Evolutionary conservation across 2,797 vertebrate species (phyloP), one percentile per base, ranked within the genome.

Genomic region (Sylvia borin): DNA sequence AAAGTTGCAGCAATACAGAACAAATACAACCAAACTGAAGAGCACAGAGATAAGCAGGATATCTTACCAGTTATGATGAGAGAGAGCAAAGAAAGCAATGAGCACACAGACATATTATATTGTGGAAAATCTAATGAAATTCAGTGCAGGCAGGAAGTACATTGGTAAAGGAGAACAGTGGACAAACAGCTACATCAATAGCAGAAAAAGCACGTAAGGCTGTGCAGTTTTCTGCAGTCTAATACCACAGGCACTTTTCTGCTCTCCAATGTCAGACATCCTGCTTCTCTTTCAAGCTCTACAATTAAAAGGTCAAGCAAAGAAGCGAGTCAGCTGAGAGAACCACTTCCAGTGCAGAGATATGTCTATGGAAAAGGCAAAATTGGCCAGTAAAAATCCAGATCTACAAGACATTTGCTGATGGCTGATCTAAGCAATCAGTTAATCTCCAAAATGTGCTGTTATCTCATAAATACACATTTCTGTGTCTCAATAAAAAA

Each of bases 301-400:
- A 60, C 47, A 86, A 47, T 53, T 42, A 57, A 92, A 93, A 95
- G 80, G 74, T 92, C 92, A 91, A 53, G 42, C 17, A 88, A 11
- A 73, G 51, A 87, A 87, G 21, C 0, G 0, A 89, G 81, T 96
- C 94, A 94, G 93, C 88, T 95, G 92, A 94, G 36, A 26, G 12
- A 93, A 58, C 53, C 80, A 86, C 51, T 86, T 86, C 70, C 74
- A 86, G 14, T 3, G 10, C 18, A 34, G 5, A 26, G 16, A 85
- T 21, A 12, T 1, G 6, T 25, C 72, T 40, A 72, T 53, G 36
- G 18, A 78, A 73, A 71, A 53, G 32, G 47, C 5, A 50, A 17
- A 62, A 34, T 2, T 53, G 57, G 18, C 40, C 74, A 82, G 36
- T 27, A 82, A 85, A 38, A 55, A 45, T 26, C 3, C 55, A 60